A percentile compares a stretch with the other conserved stretches of the same genome.
phyloP scores from a whole-genome alignment of 2,113 vertebrate genomes.

The Columba janthina region DNA sequence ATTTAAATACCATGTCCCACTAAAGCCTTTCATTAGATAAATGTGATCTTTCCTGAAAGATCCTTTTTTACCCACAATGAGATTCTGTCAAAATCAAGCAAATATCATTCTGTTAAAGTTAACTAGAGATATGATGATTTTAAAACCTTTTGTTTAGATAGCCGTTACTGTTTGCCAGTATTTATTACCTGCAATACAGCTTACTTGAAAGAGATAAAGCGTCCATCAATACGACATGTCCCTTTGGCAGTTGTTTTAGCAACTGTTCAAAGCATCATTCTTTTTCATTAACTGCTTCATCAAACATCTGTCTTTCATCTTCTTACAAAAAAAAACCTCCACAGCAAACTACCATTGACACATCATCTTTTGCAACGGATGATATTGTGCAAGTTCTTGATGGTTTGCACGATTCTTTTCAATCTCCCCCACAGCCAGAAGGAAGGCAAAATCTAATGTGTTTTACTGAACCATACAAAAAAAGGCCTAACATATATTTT shows the following conservation, averaged over 20 bases:
- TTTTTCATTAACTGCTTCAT: constrained; percentile 21
- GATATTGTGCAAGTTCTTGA: neutral
- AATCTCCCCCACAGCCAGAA: neutral
- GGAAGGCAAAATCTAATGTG: neutral
- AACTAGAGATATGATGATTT: neutral
- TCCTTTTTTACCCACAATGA: neutral
- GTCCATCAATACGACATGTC: constrained; percentile 1
- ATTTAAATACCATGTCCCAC: neutral
- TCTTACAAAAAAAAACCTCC: neutral
- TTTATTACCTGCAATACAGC: constrained; percentile 13
- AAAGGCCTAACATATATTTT: neutral
- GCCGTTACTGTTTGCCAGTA: neutral
- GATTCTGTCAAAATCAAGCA: neutral
- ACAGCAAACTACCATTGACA: neutral
- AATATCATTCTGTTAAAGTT: neutral
- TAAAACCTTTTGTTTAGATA: neutral
- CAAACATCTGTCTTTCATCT: neutral
- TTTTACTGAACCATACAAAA: neutral
- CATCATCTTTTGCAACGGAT: neutral
- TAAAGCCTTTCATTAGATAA: neutral
- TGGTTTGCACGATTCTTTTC: neutral
- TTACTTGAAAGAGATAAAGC: constrained; percentile 11
- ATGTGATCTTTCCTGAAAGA: neutral
- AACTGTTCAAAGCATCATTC: neutral
- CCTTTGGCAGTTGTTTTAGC: constrained; percentile 5